phyloP scores from a whole-genome alignment of 2,888 invertebrate species.

The Xestia c-nigrum region DNA sequence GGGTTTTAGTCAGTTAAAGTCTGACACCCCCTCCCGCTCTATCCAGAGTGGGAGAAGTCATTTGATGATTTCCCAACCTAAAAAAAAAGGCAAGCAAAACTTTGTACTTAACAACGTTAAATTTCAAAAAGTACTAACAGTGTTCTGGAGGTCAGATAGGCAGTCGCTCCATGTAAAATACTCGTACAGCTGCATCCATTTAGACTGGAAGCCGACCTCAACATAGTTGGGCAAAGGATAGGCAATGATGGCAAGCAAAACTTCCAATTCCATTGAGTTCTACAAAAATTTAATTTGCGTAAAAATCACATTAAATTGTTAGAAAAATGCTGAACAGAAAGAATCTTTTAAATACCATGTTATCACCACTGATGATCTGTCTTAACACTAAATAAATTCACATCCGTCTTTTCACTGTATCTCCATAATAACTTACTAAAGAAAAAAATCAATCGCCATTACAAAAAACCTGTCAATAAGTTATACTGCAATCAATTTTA shows the following conservation, averaged over 20 bases:
- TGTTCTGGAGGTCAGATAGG: no score
- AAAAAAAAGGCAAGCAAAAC: not conserved
- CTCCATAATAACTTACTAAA: not conserved
- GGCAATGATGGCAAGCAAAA: not conserved
- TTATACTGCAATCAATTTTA: conserved; percentile 54
- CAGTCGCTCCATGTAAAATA: no score
- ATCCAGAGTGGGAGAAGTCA: no score
- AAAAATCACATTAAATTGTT: not conserved
- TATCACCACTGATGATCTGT: not conserved
- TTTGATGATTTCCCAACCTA: no score
- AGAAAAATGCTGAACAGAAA: not conserved
- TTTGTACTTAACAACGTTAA: not conserved
- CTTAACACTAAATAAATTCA: conserved; percentile 1
- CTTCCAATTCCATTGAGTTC: not conserved
- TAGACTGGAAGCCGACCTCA: no score
- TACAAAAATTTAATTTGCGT: not conserved
- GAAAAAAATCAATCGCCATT: conserved; percentile 39
- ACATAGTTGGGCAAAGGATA: no score
- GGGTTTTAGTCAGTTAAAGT: no score
- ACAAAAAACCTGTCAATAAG: conserved; percentile 45
- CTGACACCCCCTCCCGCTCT: no score
- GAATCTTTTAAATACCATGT: not conserved
- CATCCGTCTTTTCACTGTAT: not conserved
- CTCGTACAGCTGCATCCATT: no score
- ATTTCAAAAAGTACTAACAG: no score